A percentile compares a stretch with the other conserved stretches of the same genome.
phyloP scores from a whole-genome alignment of 35 echinoderm and acorn worm species.

The Patiria miniata region DNA sequence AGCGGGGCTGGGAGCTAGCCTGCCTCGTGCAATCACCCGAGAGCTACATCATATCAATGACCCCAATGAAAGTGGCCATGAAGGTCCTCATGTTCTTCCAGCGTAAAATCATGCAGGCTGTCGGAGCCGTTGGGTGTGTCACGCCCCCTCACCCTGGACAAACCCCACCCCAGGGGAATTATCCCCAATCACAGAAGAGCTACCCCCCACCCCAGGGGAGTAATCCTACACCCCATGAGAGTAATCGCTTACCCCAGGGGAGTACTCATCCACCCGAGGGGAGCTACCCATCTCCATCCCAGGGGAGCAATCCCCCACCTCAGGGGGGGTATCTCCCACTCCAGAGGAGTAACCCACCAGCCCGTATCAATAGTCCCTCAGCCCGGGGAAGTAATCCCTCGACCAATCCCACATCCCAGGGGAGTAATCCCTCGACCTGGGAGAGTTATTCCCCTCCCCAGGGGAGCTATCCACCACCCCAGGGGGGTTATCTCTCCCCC shows the following conservation, averaged over 20 bases:
- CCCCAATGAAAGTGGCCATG: background rate
- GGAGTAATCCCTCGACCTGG: background rate
- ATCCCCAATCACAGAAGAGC: background rate
- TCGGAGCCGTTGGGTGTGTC: background rate
- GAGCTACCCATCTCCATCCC: background rate
- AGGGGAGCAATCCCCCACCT: too few relatives aligned
- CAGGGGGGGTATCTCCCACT: too few relatives aligned
- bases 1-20: slow-evolving; percentile 57
- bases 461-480: background rate
- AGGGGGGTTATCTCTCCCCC: too few relatives aligned
- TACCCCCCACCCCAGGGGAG: background rate
- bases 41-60: background rate
- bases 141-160: background rate
- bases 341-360: too few relatives aligned
- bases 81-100: slow-evolving; percentile 62
- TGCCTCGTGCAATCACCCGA: slow-evolving; percentile 56
- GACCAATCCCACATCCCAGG: too few relatives aligned
- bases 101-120: slow-evolving; percentile 22
- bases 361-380: too few relatives aligned
- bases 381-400: too few relatives aligned
- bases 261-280: background rate
- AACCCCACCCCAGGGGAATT: background rate
- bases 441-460: background rate
- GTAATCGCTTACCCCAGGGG: too few relatives aligned
- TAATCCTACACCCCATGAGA: background rate